Evolutionary conservation across 2,113 vertebrate genomes (phyloP), one percentile per base, ranked within the genome.

Genomic region (Bubo scandiacus): DNA sequence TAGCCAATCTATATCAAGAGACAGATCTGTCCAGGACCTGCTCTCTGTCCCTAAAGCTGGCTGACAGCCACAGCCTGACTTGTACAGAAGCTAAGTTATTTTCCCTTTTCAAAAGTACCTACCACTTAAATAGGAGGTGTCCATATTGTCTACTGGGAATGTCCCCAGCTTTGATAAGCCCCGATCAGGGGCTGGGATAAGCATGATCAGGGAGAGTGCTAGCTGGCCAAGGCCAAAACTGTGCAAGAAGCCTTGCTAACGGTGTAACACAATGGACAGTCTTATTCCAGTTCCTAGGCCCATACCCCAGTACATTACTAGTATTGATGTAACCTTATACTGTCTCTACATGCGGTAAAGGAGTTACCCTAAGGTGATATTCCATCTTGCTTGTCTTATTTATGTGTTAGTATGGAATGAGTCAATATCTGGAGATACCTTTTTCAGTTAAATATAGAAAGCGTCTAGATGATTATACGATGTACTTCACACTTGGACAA

Each of bases 241-340:
- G 0, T 43, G 27, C 34, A 61, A 55, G 67, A 0, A 0, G 8
- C 62, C 34, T 66, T 80, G 16, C 58, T 61, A 25, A 20, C 26
- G 19, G 5, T 14, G 1, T 58, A 42, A 61, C 7, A 5, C 54
- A 54, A 4, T 18, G 34, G 18, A 12, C 6, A 7, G 10, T 54
- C 43, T 59, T n/a, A 86, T 7, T 58, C 21, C 43, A 57, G 11
- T 15, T 86, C 54, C n/a, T 51, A 26, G 52, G 43, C 57, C 25
- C 9, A 5, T 43, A 38, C 2, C 21, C 21, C 27, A 49, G 27
- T 22, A 61, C 25, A 8, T 27, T 15, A 2, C 18, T 81, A 34
- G 30, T n/a, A 10, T 25, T 36, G 19, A 11, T 17, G 14, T 30
- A 89, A 27, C 30, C 22, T 81, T 36, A 13, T 7, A 17, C 19